Percentiles rank a stretch among this genome's conserved stretches.
Conservation (phyloP, 2,797 vertebrate species). For the Arnoldichthys spilopterus region DNA sequence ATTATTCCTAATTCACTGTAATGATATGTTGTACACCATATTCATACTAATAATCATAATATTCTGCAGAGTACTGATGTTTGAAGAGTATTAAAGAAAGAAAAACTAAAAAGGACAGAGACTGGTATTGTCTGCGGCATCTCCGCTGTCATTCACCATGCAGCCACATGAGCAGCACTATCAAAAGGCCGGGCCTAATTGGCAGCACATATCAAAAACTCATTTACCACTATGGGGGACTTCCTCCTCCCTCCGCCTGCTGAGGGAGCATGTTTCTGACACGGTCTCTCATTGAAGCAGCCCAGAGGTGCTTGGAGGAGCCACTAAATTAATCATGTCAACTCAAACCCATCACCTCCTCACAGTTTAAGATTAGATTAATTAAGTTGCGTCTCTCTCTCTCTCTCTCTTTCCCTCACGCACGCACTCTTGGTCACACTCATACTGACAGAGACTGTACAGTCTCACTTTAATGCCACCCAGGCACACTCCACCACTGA, state of each 20-base stretch:
- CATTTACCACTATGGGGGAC: slow-evolving; percentile 19
- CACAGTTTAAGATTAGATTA: slow-evolving; percentile 56
- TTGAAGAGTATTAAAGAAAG: neutral
- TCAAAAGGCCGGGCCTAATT: slow-evolving; percentile 27
- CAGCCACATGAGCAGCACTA: neutral
- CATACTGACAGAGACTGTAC: slow-evolving; percentile 9
- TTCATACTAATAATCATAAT: neutral
- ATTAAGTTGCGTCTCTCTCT: slow-evolving; percentile 47
- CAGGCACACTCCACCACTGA: neutral
- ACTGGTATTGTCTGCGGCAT: neutral
- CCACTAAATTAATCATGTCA: slow-evolving; percentile 53
- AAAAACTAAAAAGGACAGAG: neutral
- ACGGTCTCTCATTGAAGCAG: slow-evolving; percentile 26
- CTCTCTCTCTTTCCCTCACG: slow-evolving; percentile 14
- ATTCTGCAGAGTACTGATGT: neutral
- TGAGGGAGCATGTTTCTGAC: slow-evolving; percentile 35
- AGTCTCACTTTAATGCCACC: slow-evolving; percentile 33
- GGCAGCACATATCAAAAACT: slow-evolving; percentile 40
- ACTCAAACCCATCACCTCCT: slow-evolving; percentile 42
- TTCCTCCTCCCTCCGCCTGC: slow-evolving; percentile 19
- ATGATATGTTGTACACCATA: neutral
- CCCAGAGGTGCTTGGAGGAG: slow-evolving; percentile 34
- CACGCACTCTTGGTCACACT: slow-evolving; percentile 7
- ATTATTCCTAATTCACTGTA: neutral
- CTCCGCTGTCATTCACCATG: slow-evolving; percentile 8